Conservation (phyloP, 2,888 invertebrate genomes). For the Acholoe squamosa region DNA sequence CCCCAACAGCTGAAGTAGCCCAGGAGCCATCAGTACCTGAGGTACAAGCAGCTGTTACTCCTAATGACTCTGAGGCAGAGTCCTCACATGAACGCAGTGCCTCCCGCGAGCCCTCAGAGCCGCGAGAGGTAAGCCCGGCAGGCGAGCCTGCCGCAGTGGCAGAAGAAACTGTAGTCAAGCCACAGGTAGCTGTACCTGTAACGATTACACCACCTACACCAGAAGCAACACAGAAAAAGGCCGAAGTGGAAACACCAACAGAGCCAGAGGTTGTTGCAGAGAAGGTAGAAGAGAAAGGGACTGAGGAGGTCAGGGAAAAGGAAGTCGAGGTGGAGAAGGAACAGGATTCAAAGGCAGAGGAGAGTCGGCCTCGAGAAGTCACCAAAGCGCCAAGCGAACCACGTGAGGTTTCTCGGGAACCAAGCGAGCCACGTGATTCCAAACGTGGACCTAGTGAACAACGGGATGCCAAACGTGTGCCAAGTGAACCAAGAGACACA, state of each 20-base stretch:
- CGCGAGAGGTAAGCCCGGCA: background rate
- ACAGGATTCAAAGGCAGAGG: background rate
- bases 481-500: background rate
- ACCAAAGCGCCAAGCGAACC: background rate
- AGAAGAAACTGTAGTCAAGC: background rate
- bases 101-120: conserved; percentile 38
- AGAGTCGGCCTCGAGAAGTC: background rate
- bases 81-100: background rate
- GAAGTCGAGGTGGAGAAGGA: conserved; percentile 20
- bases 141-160: background rate
- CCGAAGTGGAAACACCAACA: background rate
- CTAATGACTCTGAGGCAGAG: conserved; percentile 28
- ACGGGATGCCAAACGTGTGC: background rate
- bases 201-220: conserved; percentile 48
- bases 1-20: background rate
- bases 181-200: conserved; percentile 39
- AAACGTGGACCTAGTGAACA: background rate
- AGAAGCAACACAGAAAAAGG: background rate
- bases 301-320: background rate
- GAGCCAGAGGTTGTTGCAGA: background rate
- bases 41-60: background rate
- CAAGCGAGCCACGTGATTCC: background rate
- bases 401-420: background rate
- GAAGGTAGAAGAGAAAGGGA: background rate
- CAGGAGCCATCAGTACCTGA: background rate